Percentiles rank a stretch among this genome's conserved stretches.
Evolutionary conservation across 2,113 vertebrate genomes (phyloP).

Genomic region (Noctilio leporinus): DNA sequence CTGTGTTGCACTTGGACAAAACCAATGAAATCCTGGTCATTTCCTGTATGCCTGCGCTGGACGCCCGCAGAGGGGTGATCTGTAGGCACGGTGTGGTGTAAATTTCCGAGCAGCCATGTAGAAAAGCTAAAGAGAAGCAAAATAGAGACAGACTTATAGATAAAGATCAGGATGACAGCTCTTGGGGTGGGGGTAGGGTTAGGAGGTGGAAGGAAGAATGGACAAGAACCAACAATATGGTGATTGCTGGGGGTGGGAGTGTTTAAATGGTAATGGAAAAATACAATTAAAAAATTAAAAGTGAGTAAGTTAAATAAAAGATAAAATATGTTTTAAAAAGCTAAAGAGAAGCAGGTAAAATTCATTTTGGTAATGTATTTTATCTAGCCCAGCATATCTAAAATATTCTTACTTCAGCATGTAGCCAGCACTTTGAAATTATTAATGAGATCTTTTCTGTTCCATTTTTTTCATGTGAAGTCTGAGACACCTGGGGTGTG

Average conservation of each 20-base stretch:
- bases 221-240: no score
- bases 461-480: not conserved
- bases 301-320: no score
- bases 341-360: not conserved
- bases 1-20: not conserved
- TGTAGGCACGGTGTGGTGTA: not conserved
- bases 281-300: no score
- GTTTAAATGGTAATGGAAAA: no score
- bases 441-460: not conserved
- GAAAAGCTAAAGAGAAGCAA: not conserved
- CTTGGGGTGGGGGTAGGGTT: no score
- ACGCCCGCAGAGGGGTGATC: not conserved
- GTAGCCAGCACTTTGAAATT: not conserved
- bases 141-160: no score
- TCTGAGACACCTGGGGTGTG: not conserved
- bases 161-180: no score
- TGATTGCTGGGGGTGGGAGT: no score
- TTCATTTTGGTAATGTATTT: not conserved
- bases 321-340: not conserved
- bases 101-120: not conserved
- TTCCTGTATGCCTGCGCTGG: not conserved
- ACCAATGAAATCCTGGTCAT: not conserved
- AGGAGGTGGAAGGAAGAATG: no score
- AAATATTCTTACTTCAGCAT: not conserved
- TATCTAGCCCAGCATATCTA: not conserved